A percentile compares a stretch with the other conserved stretches of the same genome.
Evolutionary conservation across 2,888 invertebrate species (phyloP).

Genomic region (Odontocolon sp.): DNA sequence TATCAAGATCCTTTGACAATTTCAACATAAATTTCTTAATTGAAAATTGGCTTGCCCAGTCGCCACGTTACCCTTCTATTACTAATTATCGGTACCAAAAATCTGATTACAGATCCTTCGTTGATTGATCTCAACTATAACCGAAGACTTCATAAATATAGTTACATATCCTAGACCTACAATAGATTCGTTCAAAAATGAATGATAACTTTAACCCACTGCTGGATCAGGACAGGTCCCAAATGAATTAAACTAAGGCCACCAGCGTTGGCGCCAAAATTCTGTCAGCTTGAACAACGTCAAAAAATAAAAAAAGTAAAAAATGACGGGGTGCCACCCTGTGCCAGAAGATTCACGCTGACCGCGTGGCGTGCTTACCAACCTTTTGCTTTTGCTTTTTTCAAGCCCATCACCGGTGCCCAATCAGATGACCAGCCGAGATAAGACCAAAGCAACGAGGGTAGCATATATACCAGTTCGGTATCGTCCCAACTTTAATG

Average conservation of each 20-base stretch:
- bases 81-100: too few relatives aligned
- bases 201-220: background rate
- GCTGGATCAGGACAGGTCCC: background rate
- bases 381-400: background rate
- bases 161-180: too few relatives aligned
- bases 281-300: background rate
- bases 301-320: background rate
- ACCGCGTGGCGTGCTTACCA: slow-evolving; percentile 30
- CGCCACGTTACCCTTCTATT: too few relatives aligned
- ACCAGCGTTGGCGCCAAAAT: slow-evolving; percentile 24
- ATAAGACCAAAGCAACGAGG: slow-evolving; percentile 41
- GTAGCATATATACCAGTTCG: slow-evolving; percentile 26
- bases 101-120: too few relatives aligned
- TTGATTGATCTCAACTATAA: too few relatives aligned
- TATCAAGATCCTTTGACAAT: too few relatives aligned
- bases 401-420: slow-evolving; percentile 31
- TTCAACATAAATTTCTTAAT: too few relatives aligned
- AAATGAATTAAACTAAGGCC: background rate
- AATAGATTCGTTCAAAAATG: too few relatives aligned
- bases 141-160: too few relatives aligned
- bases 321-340: background rate
- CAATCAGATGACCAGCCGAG: slow-evolving; percentile 52
- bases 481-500: slow-evolving; percentile 62
- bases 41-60: too few relatives aligned
- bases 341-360: slow-evolving; percentile 38